These are phyloP conservation scores for Drosophila seguyi DNA, from an alignment of 1,140 invertebrate species.

Conservation along the genomic window DNA sequence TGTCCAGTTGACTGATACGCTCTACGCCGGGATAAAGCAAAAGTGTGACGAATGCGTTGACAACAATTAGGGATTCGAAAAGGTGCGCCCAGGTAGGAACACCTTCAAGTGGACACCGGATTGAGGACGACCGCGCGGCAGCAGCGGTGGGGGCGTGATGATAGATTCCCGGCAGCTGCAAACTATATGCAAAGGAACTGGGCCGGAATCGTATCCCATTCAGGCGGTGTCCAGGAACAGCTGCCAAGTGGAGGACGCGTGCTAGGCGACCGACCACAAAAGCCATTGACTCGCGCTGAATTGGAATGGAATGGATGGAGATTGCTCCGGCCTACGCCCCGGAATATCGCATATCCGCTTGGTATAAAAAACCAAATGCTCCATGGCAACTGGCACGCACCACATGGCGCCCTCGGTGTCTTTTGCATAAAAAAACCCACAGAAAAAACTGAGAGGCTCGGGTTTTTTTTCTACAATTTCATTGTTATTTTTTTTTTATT, in stretches of 20 bases:
- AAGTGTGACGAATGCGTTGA: constrained; percentile 82
- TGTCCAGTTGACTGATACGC: constrained; percentile 57
- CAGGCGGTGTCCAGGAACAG: constrained; percentile 61
- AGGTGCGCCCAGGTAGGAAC: constrained; percentile 54
- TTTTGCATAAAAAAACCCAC: constrained; percentile 70
- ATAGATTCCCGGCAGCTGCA: constrained; percentile 65
- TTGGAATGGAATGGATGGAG: constrained; percentile 45
- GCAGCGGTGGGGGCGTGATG: constrained; percentile 20
- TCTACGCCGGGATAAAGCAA: constrained; percentile 43
- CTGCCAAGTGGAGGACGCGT: constrained; percentile 62
- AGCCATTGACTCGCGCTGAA: constrained; percentile 69
- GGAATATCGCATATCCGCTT: constrained; percentile 80
- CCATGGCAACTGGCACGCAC: constrained; percentile 68
- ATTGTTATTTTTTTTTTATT: constrained; percentile 73
- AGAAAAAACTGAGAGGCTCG: constrained; percentile 67
- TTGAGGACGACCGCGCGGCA: constrained; percentile 25
- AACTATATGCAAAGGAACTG: constrained; percentile 65
- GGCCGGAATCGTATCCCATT: constrained; percentile 32
- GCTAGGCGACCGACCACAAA: constrained; percentile 77
- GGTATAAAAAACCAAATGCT: constrained; percentile 71
- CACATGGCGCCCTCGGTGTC: constrained; percentile 75
- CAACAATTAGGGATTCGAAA: constrained; percentile 69
- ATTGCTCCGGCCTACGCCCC: constrained; percentile 67
- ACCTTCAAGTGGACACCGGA: constrained; percentile 76
- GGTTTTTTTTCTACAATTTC: constrained; percentile 78